These are phyloP conservation scores for Nymphicus hollandicus DNA, from an alignment of 2,113 vertebrate genomes.

Conservation along the genomic window DNA sequence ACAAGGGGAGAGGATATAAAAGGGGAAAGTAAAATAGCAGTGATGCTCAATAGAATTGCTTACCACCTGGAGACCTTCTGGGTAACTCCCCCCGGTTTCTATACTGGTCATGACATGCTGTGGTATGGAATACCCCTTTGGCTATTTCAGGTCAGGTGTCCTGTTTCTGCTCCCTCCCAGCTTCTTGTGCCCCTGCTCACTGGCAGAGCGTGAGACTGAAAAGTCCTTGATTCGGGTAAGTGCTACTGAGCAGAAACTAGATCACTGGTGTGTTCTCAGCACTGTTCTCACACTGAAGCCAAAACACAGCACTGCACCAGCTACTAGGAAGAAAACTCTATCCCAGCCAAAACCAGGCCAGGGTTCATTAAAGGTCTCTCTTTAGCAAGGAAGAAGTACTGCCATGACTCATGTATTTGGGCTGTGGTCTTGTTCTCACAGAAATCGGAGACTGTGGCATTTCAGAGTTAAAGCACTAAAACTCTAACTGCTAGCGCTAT, in stretches of 20 bases:
- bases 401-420: neutral
- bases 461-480: neutral
- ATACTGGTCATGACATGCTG: neutral
- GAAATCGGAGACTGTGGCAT: neutral
- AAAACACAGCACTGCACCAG: neutral
- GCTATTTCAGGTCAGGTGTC: neutral
- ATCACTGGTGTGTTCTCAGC: neutral
- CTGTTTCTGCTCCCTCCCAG: neutral
- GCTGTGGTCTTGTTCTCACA: neutral
- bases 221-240: neutral
- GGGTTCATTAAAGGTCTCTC: neutral
- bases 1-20: neutral
- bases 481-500: neutral
- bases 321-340: neutral
- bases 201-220: neutral
- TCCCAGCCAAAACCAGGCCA: neutral
- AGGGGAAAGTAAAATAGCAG: neutral
- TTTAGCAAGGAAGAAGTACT: neutral
- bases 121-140: neutral
- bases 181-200: neutral
- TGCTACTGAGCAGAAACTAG: neutral
- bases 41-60: neutral
- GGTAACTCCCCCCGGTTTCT: neutral
- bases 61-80: neutral
- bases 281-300: neutral